Evolutionary conservation across 2,113 vertebrate species (phyloP), one percentile per base, ranked within the genome.

Genomic region (Perca schrenkii): DNA sequence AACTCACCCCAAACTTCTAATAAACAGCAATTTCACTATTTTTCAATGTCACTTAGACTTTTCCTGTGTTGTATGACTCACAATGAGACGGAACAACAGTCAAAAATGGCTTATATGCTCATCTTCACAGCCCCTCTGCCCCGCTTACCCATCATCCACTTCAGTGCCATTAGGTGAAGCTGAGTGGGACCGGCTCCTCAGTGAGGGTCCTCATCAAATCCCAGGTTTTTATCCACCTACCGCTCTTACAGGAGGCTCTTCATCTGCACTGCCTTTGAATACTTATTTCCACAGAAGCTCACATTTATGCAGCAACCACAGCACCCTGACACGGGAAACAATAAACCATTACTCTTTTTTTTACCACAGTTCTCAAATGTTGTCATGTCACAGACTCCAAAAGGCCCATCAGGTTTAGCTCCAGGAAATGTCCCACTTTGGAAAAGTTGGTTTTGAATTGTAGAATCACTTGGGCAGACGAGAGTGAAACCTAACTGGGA

Each of bases 161-260:
- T 90, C 81, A 85, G 74, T 83, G 79, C 76, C 86, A 89, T 91
- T 92, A 88, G 88, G 63, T 82, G 74, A 81, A 58, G 77, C 86
- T 67, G 73, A 91, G 89, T 79, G 81, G 58, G 43, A 31, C 79
- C 21, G 19, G 83, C 87, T 91, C 77, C 65, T 88, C 81, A 5
- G 49, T 83, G 71, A 91, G 83, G 70, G 87, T 89, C 87, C 90
- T 91, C 79, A 25, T 79, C 52, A 49, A 52, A 71, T 58, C 8
- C 47, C 60, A 1, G 80, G n/a, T 82, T 86, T 75, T 80, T 69
- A 89, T 88, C 88, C 85, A 80, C 79, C 88, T 84, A 82, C 86
- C 77, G 53, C 90, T 85, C 80, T 83, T 69, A 82, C 69, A 71
- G 4, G 34, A 79, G 61, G n/a, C 82, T 72, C 86, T 82, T 76